Evolutionary conservation across 2,888 invertebrate genomes (phyloP).

Genomic region (Agrotis ipsilon): DNA sequence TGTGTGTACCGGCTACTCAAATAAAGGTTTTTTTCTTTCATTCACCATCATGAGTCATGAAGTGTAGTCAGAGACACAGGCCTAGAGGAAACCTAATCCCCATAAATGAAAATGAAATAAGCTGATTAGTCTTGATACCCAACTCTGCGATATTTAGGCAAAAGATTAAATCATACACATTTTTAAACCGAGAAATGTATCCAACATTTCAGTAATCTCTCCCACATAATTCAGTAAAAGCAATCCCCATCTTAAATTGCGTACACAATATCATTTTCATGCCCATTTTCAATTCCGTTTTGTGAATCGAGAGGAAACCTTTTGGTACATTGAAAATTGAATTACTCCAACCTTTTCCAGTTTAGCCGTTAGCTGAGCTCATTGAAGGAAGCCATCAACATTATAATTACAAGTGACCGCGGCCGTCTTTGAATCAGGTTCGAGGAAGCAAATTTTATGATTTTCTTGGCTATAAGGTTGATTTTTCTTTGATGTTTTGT

Average conservation of each 20-base stretch:
- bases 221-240: background rate
- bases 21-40: too few relatives aligned
- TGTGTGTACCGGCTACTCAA: too few relatives aligned
- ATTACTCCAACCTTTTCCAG: slow-evolving; percentile 14
- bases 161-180: background rate
- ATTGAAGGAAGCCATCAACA: slow-evolving; percentile 34
- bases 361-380: slow-evolving; percentile 11
- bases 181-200: background rate
- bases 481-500: slow-evolving; percentile 8
- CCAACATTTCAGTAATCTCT: background rate
- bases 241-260: background rate
- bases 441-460: slow-evolving; percentile 13
- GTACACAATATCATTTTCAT: slow-evolving; percentile 16
- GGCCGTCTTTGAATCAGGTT: background rate
- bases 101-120: too few relatives aligned
- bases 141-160: background rate
- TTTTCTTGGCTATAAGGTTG: slow-evolving; percentile 10
- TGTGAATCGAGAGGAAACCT: slow-evolving; percentile 23
- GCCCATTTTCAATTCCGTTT: slow-evolving; percentile 14
- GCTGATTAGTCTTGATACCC: too few relatives aligned
- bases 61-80: too few relatives aligned
- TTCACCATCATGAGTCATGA: too few relatives aligned
- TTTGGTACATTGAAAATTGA: slow-evolving; percentile 12
- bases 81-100: too few relatives aligned
- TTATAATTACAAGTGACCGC: slow-evolving; percentile 61